Evolutionary conservation across 2,797 vertebrate species (phyloP).

Genomic region (Oreonectes daqikongensis): DNA sequence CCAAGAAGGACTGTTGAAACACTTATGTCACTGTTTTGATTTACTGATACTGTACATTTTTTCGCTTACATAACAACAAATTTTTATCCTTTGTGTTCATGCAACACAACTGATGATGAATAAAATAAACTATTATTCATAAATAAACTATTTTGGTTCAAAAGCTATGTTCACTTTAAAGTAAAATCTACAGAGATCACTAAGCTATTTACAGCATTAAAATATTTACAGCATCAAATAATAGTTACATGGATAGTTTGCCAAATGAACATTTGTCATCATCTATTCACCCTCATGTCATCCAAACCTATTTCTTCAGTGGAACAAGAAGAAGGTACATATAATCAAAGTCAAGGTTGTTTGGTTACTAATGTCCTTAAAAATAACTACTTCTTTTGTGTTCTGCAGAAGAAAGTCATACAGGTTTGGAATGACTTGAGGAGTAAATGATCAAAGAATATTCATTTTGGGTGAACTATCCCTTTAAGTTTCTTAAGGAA

Average conservation of each 20-base stretch:
- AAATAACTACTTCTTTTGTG: background rate
- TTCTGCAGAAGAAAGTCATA: too few species aligned
- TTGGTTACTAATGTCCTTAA: background rate
- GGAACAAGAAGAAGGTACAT: background rate
- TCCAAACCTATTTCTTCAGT: background rate
- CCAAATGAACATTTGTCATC: background rate
- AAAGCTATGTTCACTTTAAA: constrained; percentile 53
- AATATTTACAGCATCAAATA: constrained; percentile 61
- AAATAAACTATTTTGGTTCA: constrained; percentile 28
- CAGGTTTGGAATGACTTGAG: too few species aligned
- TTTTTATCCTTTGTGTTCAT: constrained; percentile 20
- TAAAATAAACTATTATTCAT: background rate
- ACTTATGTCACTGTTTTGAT: background rate
- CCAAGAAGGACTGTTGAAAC: constrained; percentile 20
- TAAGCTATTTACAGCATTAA: constrained; percentile 59
- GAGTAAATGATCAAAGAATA: too few species aligned
- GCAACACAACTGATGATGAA: background rate
- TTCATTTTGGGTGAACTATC: too few species aligned
- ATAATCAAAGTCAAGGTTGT: background rate
- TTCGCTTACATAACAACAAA: constrained; percentile 24
- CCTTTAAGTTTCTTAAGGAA: background rate
- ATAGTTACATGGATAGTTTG: background rate
- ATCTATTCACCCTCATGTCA: background rate
- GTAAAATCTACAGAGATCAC: constrained; percentile 24
- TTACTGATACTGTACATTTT: background rate